Conservation (phyloP, 2,888 invertebrate genomes). For the Acrocyrtus sp. region DNA sequence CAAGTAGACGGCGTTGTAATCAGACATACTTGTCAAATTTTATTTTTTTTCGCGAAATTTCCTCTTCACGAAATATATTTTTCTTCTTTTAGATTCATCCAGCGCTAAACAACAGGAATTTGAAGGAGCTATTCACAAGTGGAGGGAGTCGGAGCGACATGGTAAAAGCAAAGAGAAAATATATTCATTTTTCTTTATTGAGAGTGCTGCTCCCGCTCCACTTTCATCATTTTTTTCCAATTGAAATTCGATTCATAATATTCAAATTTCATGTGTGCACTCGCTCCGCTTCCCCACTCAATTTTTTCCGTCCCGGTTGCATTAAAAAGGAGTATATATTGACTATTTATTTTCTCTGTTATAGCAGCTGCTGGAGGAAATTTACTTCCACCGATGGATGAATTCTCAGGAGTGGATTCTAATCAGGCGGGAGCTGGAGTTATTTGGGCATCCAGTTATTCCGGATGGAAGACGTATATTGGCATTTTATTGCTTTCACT, state of each 20-base stretch:
- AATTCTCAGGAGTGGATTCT: conserved; percentile 29
- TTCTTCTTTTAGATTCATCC: conserved; percentile 45
- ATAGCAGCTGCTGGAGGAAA: conserved; percentile 18
- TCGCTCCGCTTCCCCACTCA: background rate
- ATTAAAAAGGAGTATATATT: too few relatives aligned
- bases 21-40: too few relatives aligned
- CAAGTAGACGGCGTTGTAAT: too few relatives aligned
- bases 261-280: background rate
- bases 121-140: conserved; percentile 35
- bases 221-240: conserved; percentile 1
- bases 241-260: too few relatives aligned
- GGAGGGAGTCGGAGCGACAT: conserved; percentile 28
- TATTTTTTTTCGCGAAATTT: too few relatives aligned
- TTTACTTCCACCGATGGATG: conserved; percentile 16
- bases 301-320: too few relatives aligned
- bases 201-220: background rate
- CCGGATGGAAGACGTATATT: background rate
- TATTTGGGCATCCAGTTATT: background rate
- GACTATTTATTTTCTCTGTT: too few relatives aligned
- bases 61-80: too few relatives aligned
- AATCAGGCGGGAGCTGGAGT: conserved; percentile 1
- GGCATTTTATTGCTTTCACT: conserved; percentile 15
- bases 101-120: conserved; percentile 45
- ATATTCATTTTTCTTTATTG: background rate
- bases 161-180: conserved; percentile 26